These are phyloP conservation scores for Cairina moschata DNA, from an alignment of 2,113 vertebrate genomes.

Conservation along the genomic window DNA sequence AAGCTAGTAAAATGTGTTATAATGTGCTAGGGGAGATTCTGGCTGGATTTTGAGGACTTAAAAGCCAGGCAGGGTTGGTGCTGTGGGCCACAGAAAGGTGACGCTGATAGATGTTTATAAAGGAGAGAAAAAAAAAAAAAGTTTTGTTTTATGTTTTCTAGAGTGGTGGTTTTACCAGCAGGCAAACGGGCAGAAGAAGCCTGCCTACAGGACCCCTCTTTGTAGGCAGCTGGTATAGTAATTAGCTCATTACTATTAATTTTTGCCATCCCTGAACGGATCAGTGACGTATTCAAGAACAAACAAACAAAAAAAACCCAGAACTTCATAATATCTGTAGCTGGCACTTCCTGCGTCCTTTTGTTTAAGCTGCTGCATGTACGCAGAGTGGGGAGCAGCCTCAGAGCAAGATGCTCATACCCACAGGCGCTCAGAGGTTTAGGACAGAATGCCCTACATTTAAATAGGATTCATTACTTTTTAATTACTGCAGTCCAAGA, in stretches of 20 bases:
- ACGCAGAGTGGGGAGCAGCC: not conserved
- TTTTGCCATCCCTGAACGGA: conserved; percentile 71
- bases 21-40: conserved; percentile 63
- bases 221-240: conserved; percentile 73
- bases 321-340: conserved; percentile 40
- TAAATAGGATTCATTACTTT: conserved; percentile 55
- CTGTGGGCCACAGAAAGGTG: conserved; percentile 63
- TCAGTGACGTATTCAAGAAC: conserved; percentile 56
- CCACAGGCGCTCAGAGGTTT: not conserved
- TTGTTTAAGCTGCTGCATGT: conserved; percentile 19
- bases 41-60: conserved; percentile 53
- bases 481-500: conserved; percentile 46
- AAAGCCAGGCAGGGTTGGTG: conserved; percentile 55
- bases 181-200: conserved; percentile 65
- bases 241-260: conserved; percentile 77
- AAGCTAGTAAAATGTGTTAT: conserved; percentile 69
- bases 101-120: conserved; percentile 50
- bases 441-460: conserved; percentile 57
- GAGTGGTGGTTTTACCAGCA: conserved; percentile 55
- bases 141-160: conserved; percentile 62
- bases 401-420: not conserved
- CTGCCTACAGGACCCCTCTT: conserved; percentile 70
- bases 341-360: conserved; percentile 50
- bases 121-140: conserved; percentile 26
- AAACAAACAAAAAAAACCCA: not conserved